Evolutionary conservation across 2,888 invertebrate genomes (phyloP), one percentile per base, ranked within the genome.

Genomic region (Polymixis lichenea): DNA sequence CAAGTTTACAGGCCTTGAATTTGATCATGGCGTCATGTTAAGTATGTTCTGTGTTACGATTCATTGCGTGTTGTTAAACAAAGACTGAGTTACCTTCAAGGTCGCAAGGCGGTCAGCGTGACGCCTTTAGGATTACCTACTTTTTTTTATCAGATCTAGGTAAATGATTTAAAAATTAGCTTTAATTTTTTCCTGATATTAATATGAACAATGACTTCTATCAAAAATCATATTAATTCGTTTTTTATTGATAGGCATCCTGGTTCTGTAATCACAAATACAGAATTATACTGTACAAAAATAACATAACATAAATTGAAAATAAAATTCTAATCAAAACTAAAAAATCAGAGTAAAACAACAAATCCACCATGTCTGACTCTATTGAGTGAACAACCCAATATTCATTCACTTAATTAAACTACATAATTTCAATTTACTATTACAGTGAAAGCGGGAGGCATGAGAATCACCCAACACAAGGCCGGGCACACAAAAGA

Each of bases 401-500:
- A 55, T 17, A 53, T 65, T 32, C 1, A 28, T 61, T 66, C 8
- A 25, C 6, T 0, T 0, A 62, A 6, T 51, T 5, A 53, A 15
- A 46, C 22, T 32, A 60, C 22, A 49, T 53, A 11, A 43, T 69
- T n/a, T 46, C 11, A 13, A 51, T 69, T 65, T 67, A 28, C n/a
- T 43, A 61, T 78, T 72, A 71, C 94, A 99, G 99, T 98, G 6
- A 99, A 99, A 97, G 99, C 98, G 76, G 99, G 99, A 70, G 98
- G 99, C 4, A 99, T 98, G 98, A 97, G 99, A 87, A 98, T 99
- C 90, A 98, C 98, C 22, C 99, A 99, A 91, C 98, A 99, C 91
- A 99, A 99, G 94, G 95, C 97, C 1, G 97, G 97, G 11, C 97
- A 97, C 87, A 95, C 97, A 60, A 97, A 97, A 86, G 97, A 97